Conservation (phyloP, 2,113 vertebrate genomes). For the Edolisoma coerulescens region DNA sequence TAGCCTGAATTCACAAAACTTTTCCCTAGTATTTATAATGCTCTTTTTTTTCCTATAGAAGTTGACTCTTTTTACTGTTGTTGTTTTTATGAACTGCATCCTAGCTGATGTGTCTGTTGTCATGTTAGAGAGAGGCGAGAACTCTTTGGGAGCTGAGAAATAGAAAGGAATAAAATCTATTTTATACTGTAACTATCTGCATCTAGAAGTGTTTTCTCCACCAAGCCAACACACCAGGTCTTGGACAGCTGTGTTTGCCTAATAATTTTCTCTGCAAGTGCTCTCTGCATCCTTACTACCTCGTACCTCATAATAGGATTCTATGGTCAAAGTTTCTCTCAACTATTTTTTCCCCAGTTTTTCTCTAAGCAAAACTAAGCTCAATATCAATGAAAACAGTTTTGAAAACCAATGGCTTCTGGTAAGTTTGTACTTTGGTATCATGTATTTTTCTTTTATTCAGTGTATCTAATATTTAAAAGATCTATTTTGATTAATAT, state of each 20-base stretch:
- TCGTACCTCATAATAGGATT: not conserved
- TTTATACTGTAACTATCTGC: not conserved
- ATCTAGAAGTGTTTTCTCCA: not conserved
- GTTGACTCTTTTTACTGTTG: not conserved
- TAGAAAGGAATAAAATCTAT: too few relatives aligned
- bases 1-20: constrained; percentile 54
- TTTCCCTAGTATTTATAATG: constrained; percentile 21
- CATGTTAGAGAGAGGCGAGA: not conserved
- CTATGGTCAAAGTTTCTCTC: not conserved
- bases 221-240: not conserved
- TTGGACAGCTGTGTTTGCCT: not conserved
- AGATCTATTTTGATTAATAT: not conserved
- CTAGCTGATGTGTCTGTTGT: not conserved
- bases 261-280: not conserved
- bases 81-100: not conserved
- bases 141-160: not conserved
- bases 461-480: not conserved
- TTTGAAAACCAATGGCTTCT: not conserved
- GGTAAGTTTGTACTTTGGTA: not conserved
- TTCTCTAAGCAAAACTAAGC: not conserved
- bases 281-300: not conserved
- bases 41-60: not conserved
- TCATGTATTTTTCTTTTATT: not conserved
- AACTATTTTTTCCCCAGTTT: not conserved
- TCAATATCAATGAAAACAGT: not conserved